A percentile compares a stretch with the other conserved stretches of the same genome.
These are phyloP conservation scores for Vollenhovia emeryi DNA, from an alignment of 1,140 invertebrate genomes.

Conservation along the genomic window DNA sequence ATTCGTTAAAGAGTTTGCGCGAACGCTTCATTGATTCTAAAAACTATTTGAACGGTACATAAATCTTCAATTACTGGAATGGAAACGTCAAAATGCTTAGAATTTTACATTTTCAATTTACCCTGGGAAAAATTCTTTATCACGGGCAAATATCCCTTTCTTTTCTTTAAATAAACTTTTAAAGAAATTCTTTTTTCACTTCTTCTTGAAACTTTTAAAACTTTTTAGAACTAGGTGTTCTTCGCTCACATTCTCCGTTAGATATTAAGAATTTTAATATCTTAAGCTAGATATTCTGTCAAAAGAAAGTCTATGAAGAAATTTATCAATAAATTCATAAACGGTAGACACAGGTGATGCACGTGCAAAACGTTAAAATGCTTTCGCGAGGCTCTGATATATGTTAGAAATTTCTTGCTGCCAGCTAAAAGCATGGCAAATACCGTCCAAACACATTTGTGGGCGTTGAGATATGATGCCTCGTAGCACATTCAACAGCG, in stretches of 20 bases:
- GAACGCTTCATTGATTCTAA: neutral
- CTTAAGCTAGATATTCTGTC: neutral
- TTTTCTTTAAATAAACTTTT: neutral
- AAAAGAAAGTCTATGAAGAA: neutral
- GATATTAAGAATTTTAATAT: neutral
- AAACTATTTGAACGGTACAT: neutral
- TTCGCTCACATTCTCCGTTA: neutral
- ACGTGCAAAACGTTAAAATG: neutral
- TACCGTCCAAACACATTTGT: neutral
- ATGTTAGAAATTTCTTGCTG: neutral
- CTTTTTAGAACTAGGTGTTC: neutral
- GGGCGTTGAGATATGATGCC: constrained; percentile 4
- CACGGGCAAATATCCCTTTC: neutral
- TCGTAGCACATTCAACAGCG: neutral
- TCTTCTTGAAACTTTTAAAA: neutral
- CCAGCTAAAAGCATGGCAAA: constrained; percentile 7
- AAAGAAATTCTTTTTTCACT: neutral
- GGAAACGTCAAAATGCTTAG: neutral
- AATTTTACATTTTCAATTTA: neutral
- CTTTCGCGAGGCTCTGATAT: neutral
- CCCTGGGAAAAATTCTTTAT: neutral
- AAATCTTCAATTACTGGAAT: neutral
- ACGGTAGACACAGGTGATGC: neutral
- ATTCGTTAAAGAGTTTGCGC: neutral
- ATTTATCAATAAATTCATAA: constrained; percentile 7